These are phyloP conservation scores for Escarpia spicata DNA, from an alignment of 2,888 invertebrate species.

Conservation along the genomic window DNA sequence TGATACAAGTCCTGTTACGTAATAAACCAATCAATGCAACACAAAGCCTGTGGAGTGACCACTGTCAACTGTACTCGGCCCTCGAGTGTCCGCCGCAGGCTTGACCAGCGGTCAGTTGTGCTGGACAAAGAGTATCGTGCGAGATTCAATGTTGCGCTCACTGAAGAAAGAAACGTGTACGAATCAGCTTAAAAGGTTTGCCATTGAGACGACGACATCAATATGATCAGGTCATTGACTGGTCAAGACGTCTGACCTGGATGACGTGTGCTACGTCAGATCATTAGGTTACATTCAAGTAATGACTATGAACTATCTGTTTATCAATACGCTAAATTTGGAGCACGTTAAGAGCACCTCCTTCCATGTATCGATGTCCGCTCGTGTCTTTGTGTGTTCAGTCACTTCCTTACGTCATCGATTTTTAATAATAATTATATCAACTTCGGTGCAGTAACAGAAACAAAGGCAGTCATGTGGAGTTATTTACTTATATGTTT, in stretches of 20 bases:
- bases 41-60: not conserved
- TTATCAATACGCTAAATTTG: too few species aligned
- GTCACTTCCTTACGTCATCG: too few species aligned
- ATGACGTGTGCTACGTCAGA: not conserved
- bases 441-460: too few species aligned
- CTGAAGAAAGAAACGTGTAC: not conserved
- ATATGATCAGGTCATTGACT: not conserved
- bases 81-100: not conserved
- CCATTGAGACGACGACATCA: not conserved
- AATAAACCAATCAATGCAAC: not conserved
- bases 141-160: not conserved
- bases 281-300: too few species aligned
- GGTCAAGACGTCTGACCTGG: not conserved
- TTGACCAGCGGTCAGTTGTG: not conserved
- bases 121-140: not conserved
- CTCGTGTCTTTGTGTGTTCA: too few species aligned
- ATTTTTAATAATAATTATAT: too few species aligned
- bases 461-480: too few species aligned
- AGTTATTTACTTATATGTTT: too few species aligned
- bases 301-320: too few species aligned
- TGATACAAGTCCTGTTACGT: not conserved
- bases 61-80: not conserved
- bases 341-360: too few species aligned
- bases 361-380: too few species aligned
- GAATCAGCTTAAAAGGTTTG: not conserved